phyloP scores from a whole-genome alignment of 2,797 vertebrate genomes.

The Acomys russatus region DNA sequence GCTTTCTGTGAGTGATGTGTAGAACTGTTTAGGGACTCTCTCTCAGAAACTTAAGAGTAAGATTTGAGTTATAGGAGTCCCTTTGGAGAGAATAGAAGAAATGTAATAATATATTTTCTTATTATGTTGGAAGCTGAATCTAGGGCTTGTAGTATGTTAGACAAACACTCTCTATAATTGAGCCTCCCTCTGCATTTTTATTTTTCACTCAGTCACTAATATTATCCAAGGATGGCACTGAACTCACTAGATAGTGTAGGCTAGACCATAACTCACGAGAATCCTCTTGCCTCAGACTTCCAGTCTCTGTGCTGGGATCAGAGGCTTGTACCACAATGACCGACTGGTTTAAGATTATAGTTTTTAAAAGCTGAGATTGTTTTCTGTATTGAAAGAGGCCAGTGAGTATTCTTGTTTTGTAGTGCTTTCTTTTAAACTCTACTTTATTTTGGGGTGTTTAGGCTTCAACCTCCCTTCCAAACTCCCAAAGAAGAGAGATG shows the following conservation, averaged over 20 bases:
- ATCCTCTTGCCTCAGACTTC: background rate
- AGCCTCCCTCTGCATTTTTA: background rate
- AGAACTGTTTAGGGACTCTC: background rate
- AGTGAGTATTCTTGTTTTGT: background rate
- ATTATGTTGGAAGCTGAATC: background rate
- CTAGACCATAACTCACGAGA: background rate
- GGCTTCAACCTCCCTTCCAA: no score
- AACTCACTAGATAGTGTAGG: background rate
- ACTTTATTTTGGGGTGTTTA: no score
- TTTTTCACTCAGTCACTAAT: background rate
- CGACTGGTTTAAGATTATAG: background rate
- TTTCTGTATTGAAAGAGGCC: background rate
- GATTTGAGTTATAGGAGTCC: constrained; percentile 18
- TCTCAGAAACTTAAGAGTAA: constrained; percentile 59
- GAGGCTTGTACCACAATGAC: rapidly evolving
- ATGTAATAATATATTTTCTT: background rate
- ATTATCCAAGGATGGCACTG: background rate
- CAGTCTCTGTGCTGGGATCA: background rate
- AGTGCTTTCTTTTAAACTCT: background rate
- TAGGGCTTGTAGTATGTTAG: background rate
- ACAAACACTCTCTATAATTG: background rate
- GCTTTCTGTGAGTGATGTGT: background rate
- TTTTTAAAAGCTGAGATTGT: constrained; percentile 38
- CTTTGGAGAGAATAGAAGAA: constrained; percentile 36
- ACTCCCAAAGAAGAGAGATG: no score